These are phyloP conservation scores for Diadophis punctatus DNA, from an alignment of 2,113 vertebrate genomes.

Conservation along the genomic window DNA sequence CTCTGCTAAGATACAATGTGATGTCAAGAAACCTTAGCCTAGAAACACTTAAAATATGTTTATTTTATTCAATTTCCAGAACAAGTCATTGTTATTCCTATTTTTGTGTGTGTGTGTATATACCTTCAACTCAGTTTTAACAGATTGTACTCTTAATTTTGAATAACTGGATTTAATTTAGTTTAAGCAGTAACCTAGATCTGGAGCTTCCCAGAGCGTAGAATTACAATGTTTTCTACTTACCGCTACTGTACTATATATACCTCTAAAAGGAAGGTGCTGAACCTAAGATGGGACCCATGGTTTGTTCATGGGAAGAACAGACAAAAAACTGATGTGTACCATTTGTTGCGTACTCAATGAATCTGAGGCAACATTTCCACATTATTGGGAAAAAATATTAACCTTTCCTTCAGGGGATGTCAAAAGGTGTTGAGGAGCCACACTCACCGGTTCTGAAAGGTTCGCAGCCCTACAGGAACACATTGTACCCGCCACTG, in stretches of 20 bases:
- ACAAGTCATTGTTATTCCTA: background rate
- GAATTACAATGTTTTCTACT: background rate
- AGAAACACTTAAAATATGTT: background rate
- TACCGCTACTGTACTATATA: background rate
- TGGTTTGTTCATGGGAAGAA: background rate
- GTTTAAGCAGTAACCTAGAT: background rate
- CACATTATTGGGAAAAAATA: background rate
- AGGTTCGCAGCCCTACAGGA: constrained; percentile 78
- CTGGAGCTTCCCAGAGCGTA: background rate
- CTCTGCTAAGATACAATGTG: background rate
- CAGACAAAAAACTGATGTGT: background rate
- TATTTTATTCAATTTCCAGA: background rate
- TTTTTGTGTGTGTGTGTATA: background rate
- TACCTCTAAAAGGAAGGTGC: background rate
- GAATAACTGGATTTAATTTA: background rate
- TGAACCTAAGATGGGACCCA: background rate
- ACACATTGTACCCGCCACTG: constrained; percentile 95
- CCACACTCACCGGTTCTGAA: constrained; percentile 80
- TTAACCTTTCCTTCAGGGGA: background rate
- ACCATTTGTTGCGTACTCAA: background rate
- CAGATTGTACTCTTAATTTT: background rate
- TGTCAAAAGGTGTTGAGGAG: background rate
- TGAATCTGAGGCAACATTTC: background rate
- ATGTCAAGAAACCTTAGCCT: background rate
- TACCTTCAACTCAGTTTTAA: background rate